Base-by-base conservation (phyloP, 2,888 invertebrate genomes). In the Leptopilina drosophilae region DNA sequence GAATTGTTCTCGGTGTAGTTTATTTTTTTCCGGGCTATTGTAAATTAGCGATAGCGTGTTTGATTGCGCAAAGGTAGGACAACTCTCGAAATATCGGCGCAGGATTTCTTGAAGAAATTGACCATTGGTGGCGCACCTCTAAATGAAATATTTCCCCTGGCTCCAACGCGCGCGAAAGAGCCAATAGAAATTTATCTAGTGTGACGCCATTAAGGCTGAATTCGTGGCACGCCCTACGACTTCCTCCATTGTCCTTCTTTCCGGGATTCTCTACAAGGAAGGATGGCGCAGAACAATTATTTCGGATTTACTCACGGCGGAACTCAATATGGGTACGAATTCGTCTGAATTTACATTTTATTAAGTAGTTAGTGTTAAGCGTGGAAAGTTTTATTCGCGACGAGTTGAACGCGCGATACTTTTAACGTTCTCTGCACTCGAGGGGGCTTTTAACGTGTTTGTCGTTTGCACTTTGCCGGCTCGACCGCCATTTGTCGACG, bases 291-390 rank as follows among this genome's bases (percentile, higher is more conserved):
- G 93, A 97, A 97, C 94, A 98, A 98, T 94, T 98, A 97, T 94
- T 97, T 97, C 93, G 97, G 97, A 92, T 98, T 98, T 94, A 96
- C 97, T 90, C 97, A 97, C 93, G 96, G 97, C 91, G 97, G 97
- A 92, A 97, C 97, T 90, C 97, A 97, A 94, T 97, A 97, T 92
- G 96, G 96, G 96, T 96, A 93, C 94, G 95, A 86, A 88, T 77
- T 81, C 77, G 80, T 79, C 79, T 81, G 83, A 78, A 85, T 88
- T 86, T 80, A 81, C 84, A 85, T 85, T 83, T 86, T 83, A 85
- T 84, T 86, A 86, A 85, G 82, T 85, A 86, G 80, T 76, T 86
- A 87, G 85, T 79, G 77, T 85, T 88, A 87, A 87, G 85, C 76
- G 80, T 79, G 42, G 77, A 33, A 76, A 81, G 69, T 80, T 83